These are phyloP conservation scores for Paramisgurnus dabryanus DNA, from an alignment of 2,113 vertebrate species.

Conservation along the genomic window DNA sequence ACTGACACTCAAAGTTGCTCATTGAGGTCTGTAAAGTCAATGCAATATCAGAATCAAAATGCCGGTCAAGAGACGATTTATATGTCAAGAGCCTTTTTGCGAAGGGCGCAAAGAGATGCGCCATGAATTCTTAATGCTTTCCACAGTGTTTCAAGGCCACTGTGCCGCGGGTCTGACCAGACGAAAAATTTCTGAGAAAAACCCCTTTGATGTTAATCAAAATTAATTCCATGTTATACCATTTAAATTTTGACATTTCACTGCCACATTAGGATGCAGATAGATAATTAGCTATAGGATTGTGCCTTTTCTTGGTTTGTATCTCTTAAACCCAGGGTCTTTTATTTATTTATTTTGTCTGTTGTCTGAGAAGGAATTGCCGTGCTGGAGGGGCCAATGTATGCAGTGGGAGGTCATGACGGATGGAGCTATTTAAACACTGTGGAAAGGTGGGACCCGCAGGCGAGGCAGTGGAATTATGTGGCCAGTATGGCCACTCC, in stretches of 20 bases:
- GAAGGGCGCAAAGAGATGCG: constrained; percentile 44
- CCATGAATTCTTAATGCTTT: constrained; percentile 56
- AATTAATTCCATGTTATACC: constrained; percentile 28
- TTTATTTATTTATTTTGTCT: neutral
- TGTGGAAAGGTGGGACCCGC: constrained; percentile 96
- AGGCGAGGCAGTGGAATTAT: constrained; percentile 96
- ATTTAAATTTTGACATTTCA: constrained; percentile 41
- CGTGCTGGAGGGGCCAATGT: constrained; percentile 98
- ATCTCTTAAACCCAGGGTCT: neutral
- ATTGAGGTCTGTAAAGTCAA: constrained; percentile 34
- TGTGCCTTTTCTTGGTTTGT: neutral
- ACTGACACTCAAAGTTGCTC: constrained; percentile 12
- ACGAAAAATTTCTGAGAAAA: constrained; percentile 28
- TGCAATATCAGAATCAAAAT: constrained; percentile 39
- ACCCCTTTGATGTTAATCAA: constrained; percentile 36
- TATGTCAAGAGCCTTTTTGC: constrained; percentile 45
- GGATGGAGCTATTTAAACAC: constrained; percentile 99
- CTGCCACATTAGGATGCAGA: neutral
- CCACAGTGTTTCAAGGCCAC: constrained; percentile 22
- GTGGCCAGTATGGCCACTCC: constrained; percentile 97
- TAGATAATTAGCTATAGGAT: neutral
- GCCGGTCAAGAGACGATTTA: constrained; percentile 51
- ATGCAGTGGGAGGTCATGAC: constrained; percentile 95
- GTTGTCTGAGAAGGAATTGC: constrained; percentile 80
- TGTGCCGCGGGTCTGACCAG: constrained; percentile 18